Base-by-base conservation (phyloP, 2,888 invertebrate genomes). In the Platerodrilus igneus region DNA sequence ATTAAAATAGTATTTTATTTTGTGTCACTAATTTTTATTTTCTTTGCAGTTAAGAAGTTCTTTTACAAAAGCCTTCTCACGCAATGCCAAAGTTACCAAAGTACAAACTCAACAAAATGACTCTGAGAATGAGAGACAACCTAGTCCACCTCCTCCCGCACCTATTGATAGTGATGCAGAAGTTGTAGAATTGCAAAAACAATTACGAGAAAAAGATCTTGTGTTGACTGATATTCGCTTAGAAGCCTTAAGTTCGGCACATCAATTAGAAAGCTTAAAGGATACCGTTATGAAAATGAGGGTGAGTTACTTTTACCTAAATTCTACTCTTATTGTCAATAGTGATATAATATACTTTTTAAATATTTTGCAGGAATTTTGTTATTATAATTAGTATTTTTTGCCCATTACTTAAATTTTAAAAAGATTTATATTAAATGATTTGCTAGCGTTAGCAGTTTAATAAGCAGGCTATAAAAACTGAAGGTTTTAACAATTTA, bases 201-300 rank as follows among this genome's bases (percentile, higher is more conserved):
- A 96, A 64, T 73, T 99, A 31, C 76, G 94, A 20, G 95, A 97
- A 62, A 96, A 96, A 67, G 97, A 99, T 68, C 79, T 93, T 62
- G 92, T 93, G 43, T 74, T 99, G 50, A 96, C 96, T 2, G 97
- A 99, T 66, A 94, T 96, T 44, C 77, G 96, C 48, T 74, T 99
- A 48, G 97, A 99, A 68, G 96, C 97, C 4, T 73, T 99, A 18
- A 93, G 93, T 54, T 94, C 95, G 0, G 96, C 96, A 3, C 95
- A 96, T 68, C 96, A 99, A 67, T 74, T 99, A 37, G 96, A 97
- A 67, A 93, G 90, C 54, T 76, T 97, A 11, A 88, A 93, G 66
- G 97, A 99, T 63, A 92, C 94, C 32, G 92, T 99, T 61, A 91
- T 88, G 68, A 92, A 92, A 70, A 93, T 97, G 91, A 85, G 93